phyloP scores from a whole-genome alignment of 2,797 vertebrate species.

The Florisuga fusca region DNA sequence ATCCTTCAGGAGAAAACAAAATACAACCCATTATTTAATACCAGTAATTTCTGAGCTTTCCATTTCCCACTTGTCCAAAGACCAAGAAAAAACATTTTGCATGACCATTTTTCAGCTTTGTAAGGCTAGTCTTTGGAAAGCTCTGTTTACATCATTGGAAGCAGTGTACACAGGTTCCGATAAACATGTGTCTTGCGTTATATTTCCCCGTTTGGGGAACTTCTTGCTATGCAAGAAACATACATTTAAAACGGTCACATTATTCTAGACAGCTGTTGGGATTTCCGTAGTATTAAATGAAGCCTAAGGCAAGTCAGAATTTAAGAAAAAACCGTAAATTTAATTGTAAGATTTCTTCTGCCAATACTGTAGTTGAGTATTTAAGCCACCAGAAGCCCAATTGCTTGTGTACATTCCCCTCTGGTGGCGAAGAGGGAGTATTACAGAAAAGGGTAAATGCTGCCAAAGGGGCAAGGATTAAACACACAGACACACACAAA shows the following conservation, averaged over 20 bases:
- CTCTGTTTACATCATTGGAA: neutral
- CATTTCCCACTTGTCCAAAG: neutral
- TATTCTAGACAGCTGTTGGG: neutral
- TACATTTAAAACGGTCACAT: neutral
- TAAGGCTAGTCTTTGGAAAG: neutral
- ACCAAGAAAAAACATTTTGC: neutral
- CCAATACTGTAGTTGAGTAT: neutral
- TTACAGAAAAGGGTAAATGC: neutral
- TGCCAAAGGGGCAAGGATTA: neutral
- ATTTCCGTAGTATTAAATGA: neutral
- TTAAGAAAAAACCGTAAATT: too few relatives aligned
- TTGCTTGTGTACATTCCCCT: constrained; percentile 63
- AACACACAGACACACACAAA: neutral
- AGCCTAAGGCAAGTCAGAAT: neutral
- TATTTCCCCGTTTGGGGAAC: neutral
- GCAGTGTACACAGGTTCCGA: neutral
- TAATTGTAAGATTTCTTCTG: neutral
- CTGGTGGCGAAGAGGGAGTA: constrained; percentile 46
- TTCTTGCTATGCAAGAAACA: neutral
- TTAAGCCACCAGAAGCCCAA: neutral
- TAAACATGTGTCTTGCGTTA: neutral
- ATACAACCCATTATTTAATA: neutral
- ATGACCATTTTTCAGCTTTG: neutral
- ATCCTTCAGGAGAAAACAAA: neutral
- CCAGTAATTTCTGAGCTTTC: neutral